phyloP scores from a whole-genome alignment of 1,140 invertebrate species.

The Trichomalopsis sarcophagae region DNA sequence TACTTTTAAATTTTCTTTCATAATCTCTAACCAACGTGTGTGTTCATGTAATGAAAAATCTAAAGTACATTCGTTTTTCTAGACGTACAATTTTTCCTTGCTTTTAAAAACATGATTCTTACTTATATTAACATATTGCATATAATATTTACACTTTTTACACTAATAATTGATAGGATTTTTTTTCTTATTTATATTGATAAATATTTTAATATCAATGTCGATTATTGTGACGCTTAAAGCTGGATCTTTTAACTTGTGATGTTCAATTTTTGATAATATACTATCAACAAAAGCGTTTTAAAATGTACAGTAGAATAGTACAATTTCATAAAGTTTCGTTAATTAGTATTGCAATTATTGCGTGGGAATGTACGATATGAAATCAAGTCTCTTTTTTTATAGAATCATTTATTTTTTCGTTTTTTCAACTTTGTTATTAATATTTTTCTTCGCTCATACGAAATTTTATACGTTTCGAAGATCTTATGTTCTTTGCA shows the following conservation, averaged over 20 bases:
- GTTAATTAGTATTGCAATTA: neutral
- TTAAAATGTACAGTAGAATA: neutral
- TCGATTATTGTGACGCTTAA: constrained; percentile 11
- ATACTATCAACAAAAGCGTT: neutral
- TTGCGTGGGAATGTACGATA: neutral
- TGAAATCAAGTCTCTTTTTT: neutral
- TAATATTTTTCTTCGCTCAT: neutral
- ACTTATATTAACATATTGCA: constrained; percentile 27
- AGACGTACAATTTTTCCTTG: constrained; percentile 1
- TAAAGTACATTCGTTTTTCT: constrained; percentile 14
- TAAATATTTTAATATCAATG: neutral
- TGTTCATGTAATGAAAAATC: constrained; percentile 38
- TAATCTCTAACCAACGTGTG: neutral
- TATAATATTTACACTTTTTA: constrained; percentile 50
- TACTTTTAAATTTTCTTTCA: neutral
- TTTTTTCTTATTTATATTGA: neutral
- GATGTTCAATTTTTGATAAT: neutral
- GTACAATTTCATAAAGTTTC: neutral
- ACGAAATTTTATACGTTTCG: neutral
- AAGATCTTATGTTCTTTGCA: constrained; percentile 1
- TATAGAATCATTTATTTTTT: too few species aligned
- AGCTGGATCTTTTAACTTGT: neutral
- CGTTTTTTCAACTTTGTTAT: neutral
- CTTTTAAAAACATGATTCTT: constrained; percentile 23
- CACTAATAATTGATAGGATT: constrained; percentile 45